Evolutionary conservation across 2,888 invertebrate genomes (phyloP), one percentile per base, ranked within the genome.

Genomic region (Eulithis testata): DNA sequence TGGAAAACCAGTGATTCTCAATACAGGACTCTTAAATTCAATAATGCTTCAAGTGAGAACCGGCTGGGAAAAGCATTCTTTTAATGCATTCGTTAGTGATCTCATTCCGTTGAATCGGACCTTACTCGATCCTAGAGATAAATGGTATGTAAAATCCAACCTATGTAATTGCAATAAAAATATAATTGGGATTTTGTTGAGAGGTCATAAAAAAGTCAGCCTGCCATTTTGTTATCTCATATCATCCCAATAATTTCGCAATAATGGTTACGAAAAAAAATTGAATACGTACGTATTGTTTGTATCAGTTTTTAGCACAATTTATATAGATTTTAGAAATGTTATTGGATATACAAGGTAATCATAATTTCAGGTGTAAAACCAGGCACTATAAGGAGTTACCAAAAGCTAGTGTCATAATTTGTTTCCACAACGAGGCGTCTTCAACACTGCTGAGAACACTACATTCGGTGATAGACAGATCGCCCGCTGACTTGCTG

Each of bases 361-460:
- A 21, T 21, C 1, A 21, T 21, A 21, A 21, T 78, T 83, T 40
- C 88, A 97, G 97, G 95, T 97, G 97, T 83, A 96, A 95, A 86
- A 94, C 94, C 65, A 94, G 75, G 61, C 77, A 68, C 0, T 96
- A 60, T 94, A 91, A 65, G 85, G 94, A 63, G 93, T 94, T 98
- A 69, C 97, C 97, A 5, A 89, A 95, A 66, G 98, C 97, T 0
- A 96, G 98, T 45, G 97, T 98, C 6, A 95, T 98, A 67, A 96
- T 98, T 76, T 98, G 98, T 86, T 98, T 98, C 91, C 98, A 99
- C 93, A 99, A 99, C 86, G 99, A 99, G 92, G 99, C 99, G 0
- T 99, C 98, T 98, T 98, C 98, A 0, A 98, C 98, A 1, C 94
- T 99, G 2, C 85, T 99, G 68, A 94, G 99, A 65, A 99, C 99